Conservation (phyloP, 2,888 invertebrate genomes). For the Andrena minutula region DNA sequence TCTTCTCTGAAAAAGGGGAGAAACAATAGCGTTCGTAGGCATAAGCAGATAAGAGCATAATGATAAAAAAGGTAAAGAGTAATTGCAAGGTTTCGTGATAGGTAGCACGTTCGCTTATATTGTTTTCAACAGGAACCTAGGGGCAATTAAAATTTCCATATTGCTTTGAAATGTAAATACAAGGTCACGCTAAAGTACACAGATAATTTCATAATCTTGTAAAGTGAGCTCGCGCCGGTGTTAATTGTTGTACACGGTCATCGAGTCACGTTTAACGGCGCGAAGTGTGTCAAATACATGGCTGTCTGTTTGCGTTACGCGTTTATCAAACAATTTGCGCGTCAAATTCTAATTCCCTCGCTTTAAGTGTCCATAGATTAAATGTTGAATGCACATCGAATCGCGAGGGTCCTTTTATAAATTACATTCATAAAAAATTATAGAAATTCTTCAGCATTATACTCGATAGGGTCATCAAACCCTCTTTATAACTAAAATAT, state of each 20-base stretch:
- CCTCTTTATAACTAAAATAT: too few species aligned
- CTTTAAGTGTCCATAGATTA: background rate
- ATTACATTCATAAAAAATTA: background rate
- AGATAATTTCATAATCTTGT: constrained; percentile 36
- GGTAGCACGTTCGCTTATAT: background rate
- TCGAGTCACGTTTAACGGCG: constrained; percentile 10
- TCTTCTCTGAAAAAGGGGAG: too few species aligned
- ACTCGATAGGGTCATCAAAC: too few species aligned
- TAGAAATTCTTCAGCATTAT: too few species aligned
- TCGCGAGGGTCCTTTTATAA: background rate
- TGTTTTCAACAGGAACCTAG: background rate
- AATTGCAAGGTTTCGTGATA: background rate
- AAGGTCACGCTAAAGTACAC: background rate
- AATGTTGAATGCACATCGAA: background rate
- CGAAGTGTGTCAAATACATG: constrained; percentile 22
- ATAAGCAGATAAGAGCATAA: background rate
- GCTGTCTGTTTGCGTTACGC: background rate
- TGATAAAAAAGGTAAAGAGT: background rate
- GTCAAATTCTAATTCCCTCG: constrained; percentile 15
- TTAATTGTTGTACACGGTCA: constrained; percentile 28
- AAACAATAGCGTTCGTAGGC: background rate
- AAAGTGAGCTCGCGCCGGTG: constrained; percentile 20
- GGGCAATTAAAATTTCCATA: constrained; percentile 8
- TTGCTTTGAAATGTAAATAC: constrained; percentile 15
- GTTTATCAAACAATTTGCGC: constrained; percentile 12